Conservation (phyloP, 2,113 vertebrate genomes). For the Zapornia atra region DNA sequence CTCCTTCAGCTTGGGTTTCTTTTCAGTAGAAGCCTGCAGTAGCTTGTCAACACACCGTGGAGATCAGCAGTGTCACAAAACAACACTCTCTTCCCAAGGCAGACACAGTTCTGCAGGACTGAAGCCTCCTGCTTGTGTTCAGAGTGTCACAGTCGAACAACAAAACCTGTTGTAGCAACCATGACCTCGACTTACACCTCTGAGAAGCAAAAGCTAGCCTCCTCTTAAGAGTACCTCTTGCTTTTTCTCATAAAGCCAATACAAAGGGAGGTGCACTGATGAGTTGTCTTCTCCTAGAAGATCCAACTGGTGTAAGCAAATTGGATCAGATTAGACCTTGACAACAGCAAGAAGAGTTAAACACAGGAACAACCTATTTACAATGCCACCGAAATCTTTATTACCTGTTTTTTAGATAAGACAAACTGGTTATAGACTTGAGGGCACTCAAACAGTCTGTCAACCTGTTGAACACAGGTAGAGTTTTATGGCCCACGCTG, state of each 20-base stretch:
- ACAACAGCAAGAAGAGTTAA: background rate
- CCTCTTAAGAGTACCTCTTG: background rate
- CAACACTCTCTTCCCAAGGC: background rate
- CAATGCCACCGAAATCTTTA: background rate
- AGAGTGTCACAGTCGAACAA: background rate
- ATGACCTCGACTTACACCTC: background rate
- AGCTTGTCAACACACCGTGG: background rate
- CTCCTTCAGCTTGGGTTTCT: background rate
- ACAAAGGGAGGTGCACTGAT: background rate
- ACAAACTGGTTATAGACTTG: background rate
- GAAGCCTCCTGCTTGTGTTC: background rate
- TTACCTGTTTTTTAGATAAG: background rate
- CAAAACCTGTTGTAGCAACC: background rate
- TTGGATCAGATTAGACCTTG: background rate
- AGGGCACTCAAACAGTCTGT: background rate
- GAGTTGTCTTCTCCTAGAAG: background rate
- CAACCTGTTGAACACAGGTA: background rate
- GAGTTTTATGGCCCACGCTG: background rate
- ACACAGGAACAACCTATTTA: background rate
- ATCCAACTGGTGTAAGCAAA: background rate
- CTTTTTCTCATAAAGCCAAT: background rate
- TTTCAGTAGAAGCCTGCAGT: background rate
- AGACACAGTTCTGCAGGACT: background rate
- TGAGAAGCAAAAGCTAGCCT: background rate
- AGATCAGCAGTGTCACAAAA: background rate